Evolutionary conservation across 1,140 invertebrate species (phyloP).

Genomic region (Grapholita molesta): DNA sequence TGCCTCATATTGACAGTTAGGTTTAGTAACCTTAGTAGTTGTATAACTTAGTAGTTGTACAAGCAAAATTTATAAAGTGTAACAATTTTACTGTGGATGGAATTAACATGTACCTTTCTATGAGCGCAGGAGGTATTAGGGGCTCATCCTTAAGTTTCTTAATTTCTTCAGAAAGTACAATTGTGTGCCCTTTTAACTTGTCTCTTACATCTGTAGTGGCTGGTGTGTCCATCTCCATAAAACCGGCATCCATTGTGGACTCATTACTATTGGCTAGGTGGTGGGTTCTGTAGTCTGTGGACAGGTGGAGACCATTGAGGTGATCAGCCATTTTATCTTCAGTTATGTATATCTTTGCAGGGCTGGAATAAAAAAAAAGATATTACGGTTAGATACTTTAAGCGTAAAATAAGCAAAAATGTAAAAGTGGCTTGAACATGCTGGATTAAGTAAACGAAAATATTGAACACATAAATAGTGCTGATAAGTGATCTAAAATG

Average conservation of each 20-base stretch:
- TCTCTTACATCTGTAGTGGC: constrained; percentile 50
- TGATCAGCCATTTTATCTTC: constrained; percentile 90
- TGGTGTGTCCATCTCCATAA: constrained; percentile 33
- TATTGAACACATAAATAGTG: too few species aligned
- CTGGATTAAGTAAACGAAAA: too few species aligned
- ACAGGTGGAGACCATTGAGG: constrained; percentile 85
- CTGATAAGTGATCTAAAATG: too few species aligned
- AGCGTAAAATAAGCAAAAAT: too few species aligned
- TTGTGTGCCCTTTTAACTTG: constrained; percentile 77
- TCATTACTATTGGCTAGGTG: constrained; percentile 30
- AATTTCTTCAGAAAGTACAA: constrained; percentile 85
- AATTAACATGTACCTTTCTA: constrained; percentile 83
- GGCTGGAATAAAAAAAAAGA: constrained; percentile 55
- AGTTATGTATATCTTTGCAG: constrained; percentile 87
- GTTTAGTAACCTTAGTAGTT: too few species aligned
- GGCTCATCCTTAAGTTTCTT: constrained; percentile 81
- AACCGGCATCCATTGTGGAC: constrained; percentile 47
- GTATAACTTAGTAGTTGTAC: too few species aligned
- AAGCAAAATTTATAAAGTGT: too few species aligned
- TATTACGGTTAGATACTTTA: too few species aligned
- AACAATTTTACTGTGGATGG: too few species aligned
- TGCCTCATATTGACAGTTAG: too few species aligned
- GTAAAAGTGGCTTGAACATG: too few species aligned
- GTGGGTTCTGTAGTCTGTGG: constrained; percentile 69
- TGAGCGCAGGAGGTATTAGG: constrained; percentile 79